Conservation (phyloP, 2,888 invertebrate genomes). For the Nomada ferruginata region DNA sequence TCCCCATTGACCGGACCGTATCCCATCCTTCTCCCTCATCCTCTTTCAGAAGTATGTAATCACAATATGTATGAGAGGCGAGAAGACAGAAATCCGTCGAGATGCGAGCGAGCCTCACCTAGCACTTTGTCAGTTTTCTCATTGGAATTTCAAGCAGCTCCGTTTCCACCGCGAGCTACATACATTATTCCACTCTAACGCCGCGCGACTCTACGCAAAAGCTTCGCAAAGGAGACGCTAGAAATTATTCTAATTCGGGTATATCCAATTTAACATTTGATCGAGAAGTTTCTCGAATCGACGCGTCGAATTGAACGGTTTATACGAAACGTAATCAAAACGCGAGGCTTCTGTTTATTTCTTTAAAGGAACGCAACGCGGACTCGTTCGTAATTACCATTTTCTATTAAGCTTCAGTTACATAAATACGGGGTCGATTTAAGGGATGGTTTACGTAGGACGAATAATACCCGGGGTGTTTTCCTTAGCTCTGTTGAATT, state of each 20-base stretch:
- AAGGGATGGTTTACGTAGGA: slow-evolving; percentile 73
- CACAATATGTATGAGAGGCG: slow-evolving; percentile 82
- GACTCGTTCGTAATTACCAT: slow-evolving; percentile 46
- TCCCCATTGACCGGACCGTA: slow-evolving; percentile 30
- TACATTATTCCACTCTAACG: slow-evolving; percentile 74
- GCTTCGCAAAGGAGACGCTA: background rate
- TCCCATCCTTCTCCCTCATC: slow-evolving; percentile 44
- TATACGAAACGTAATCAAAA: background rate
- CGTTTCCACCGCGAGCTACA: slow-evolving; percentile 74
- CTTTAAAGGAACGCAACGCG: background rate
- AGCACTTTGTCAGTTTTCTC: slow-evolving; percentile 76
- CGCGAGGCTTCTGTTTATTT: background rate
- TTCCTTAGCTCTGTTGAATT: slow-evolving; percentile 82
- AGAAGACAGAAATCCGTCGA: slow-evolving; percentile 75
- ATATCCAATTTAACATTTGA: background rate
- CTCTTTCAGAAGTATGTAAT: slow-evolving; percentile 75
- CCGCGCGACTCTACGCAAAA: slow-evolving; percentile 71
- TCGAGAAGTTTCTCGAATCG: background rate
- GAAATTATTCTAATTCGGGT: background rate
- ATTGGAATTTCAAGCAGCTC: slow-evolving; percentile 81
- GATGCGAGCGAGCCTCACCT: slow-evolving; percentile 73
- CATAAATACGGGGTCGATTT: slow-evolving; percentile 76
- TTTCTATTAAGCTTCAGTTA: slow-evolving; percentile 53
- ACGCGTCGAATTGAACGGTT: background rate
- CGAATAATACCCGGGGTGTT: slow-evolving; percentile 82